Base-by-base conservation (phyloP, 2,113 vertebrate species). In the Zosterops lateralis region DNA sequence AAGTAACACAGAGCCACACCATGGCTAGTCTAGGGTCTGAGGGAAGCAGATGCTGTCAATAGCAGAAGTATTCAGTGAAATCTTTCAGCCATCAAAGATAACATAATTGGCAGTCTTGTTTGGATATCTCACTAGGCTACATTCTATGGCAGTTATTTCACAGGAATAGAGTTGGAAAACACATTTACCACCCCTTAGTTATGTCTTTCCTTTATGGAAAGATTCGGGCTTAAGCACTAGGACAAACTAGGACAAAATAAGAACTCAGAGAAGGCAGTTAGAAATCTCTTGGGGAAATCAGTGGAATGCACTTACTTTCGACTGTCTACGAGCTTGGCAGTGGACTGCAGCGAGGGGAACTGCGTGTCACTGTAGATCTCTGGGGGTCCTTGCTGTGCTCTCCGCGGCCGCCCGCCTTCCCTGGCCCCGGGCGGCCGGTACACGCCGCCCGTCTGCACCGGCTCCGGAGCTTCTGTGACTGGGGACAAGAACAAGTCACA, bases 341-440 rank as follows among this genome's bases (percentile, higher is more conserved):
- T 99, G 96, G 99, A 97, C 84, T 98, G 98, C 96, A 99, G 97
- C 5, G 99, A 99, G 36, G 99, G 99, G 95, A 99, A 99, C 96
- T 99, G 99, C 4, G 99, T 92, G 48, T 99, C 99, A 5, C 97
- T 99, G 93, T 96, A 99, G 96, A 99, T 99, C 94, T 99, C 99
- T 11, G 99, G 99, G 36, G 99, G 99, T 58, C 99, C 99, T 93
- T 99, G 99, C 66, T 97, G 98, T 7, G 57, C 97, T 87, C 98
- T 97, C 92, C 98, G 98, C 15, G 97, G 96, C 38, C 98, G 97
- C 83, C 98, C 96, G 2, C 98, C 95, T 90, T 97, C 96, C 85
- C 99, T 98, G 95, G 99, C 99, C 3, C 99, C 99, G 4, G 99
- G 99, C 14, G 99, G 99, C 91, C 99, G 98, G 95, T 99, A 99